phyloP scores from a whole-genome alignment of 2,888 invertebrate species.

The Leucoptera coffeella region DNA sequence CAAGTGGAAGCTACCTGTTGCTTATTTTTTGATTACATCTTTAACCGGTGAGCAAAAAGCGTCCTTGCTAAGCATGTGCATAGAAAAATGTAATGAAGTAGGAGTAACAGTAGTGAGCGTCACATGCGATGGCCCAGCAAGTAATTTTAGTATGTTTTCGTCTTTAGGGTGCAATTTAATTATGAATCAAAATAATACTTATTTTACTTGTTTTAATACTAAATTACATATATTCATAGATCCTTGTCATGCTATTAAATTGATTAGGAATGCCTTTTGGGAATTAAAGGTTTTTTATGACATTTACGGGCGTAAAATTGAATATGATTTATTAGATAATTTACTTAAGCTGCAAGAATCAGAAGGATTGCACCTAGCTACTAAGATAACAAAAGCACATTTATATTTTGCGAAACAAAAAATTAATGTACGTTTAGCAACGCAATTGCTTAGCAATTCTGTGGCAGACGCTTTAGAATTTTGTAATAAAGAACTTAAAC shows the following conservation, averaged over 20 bases:
- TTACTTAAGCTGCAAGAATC: constrained; percentile 7
- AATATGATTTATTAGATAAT: constrained; percentile 4
- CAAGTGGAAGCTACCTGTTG: constrained; percentile 12
- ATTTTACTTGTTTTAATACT: neutral
- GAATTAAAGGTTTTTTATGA: constrained; percentile 1
- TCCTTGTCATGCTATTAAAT: neutral
- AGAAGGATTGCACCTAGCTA: constrained; percentile 5
- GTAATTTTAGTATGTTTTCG: neutral
- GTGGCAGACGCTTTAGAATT: constrained; percentile 8
- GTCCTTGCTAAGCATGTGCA: constrained; percentile 6
- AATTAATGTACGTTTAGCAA: constrained; percentile 7
- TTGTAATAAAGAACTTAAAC: constrained; percentile 1
- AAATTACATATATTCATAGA: neutral
- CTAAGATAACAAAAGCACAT: constrained; percentile 1
- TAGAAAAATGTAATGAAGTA: neutral
- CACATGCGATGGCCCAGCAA: neutral
- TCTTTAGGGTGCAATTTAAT: neutral
- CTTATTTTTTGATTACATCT: constrained; percentile 11
- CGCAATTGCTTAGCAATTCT: constrained; percentile 7
- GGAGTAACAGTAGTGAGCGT: neutral
- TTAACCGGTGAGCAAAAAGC: constrained; percentile 8
- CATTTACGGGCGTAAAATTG: neutral
- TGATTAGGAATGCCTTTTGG: constrained; percentile 1
- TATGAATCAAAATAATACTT: neutral
- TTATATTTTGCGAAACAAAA: constrained; percentile 5